Conservation (phyloP, 2,113 vertebrate genomes). For the Phrynocephalus versicolor region DNA sequence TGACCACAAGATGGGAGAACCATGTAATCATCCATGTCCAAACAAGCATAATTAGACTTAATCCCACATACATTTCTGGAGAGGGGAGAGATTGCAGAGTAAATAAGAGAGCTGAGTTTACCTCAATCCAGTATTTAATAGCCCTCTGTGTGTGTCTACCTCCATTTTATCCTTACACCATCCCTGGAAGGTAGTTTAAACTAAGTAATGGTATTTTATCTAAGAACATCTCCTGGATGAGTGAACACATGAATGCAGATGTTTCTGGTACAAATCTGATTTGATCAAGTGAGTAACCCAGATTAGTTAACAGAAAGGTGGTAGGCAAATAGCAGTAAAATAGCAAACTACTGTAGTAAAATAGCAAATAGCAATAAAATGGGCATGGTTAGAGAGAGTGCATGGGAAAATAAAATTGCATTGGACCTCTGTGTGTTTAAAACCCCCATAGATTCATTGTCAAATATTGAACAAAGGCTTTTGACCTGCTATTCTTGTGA, state of each 20-base stretch:
- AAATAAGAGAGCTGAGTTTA: fast-evolving
- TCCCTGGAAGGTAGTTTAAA: not conserved
- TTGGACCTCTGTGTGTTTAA: not conserved
- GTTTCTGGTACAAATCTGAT: not conserved
- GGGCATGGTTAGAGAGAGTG: not conserved
- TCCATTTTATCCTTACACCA: not conserved
- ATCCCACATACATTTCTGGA: not conserved
- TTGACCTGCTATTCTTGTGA: not conserved
- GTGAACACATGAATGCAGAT: not conserved
- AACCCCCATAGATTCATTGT: not conserved
- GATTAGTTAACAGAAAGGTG: slow-evolving; percentile 12
- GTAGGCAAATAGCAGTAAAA: not conserved
- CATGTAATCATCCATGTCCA: not conserved
- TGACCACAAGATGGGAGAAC: not conserved
- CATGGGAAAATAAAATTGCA: not conserved
- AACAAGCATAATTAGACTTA: not conserved
- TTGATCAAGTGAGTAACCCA: not conserved
- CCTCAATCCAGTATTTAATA: not conserved
- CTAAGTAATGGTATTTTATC: not conserved
- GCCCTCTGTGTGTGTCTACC: not conserved
- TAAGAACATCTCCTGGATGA: not conserved
- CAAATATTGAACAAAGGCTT: slow-evolving; percentile 10
- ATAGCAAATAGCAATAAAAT: no score
- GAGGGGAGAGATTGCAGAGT: fast-evolving
- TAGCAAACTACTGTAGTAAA: no score